These are phyloP conservation scores for Sebastes wilsoni DNA, from an alignment of 2,797 vertebrate genomes.

Conservation along the genomic window DNA sequence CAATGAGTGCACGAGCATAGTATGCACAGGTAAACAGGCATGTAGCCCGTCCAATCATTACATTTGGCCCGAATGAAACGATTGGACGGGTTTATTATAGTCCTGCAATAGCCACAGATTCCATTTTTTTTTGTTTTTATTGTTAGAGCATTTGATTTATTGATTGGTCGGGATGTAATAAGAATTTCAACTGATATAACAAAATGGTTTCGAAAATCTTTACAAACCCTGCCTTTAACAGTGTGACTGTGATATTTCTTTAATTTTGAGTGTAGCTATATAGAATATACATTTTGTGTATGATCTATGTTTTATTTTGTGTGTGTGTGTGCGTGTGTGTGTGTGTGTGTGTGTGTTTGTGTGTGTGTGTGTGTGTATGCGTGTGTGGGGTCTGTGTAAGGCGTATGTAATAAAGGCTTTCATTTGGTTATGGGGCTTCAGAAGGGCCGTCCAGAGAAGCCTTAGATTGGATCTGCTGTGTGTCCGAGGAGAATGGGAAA, in stretches of 20 bases:
- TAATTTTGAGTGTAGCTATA: background rate
- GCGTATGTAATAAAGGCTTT: constrained; percentile 80
- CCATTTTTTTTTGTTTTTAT: too few species aligned
- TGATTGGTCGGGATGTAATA: too few species aligned
- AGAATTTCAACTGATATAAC: too few species aligned
- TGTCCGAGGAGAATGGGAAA: constrained; percentile 81
- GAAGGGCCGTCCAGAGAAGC: constrained; percentile 79
- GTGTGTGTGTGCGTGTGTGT: background rate
- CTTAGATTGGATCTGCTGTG: constrained; percentile 81
- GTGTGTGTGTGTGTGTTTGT: background rate
- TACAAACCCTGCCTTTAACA: background rate
- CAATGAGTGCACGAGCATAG: too few species aligned
- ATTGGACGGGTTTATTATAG: too few species aligned
- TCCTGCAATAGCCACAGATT: too few species aligned
- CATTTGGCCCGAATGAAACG: too few species aligned
- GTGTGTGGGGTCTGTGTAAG: constrained; percentile 44
- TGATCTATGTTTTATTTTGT: background rate
- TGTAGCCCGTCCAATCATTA: too few species aligned
- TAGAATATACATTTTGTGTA: background rate
- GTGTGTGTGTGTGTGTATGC: background rate
- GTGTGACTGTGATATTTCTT: constrained; percentile 10
- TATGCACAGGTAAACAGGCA: too few species aligned
- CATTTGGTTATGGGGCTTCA: constrained; percentile 82
- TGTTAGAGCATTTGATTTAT: too few species aligned
- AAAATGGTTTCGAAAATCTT: too few species aligned